Evolutionary conservation across 2,888 invertebrate species (phyloP), one percentile per base, ranked within the genome.

Genomic region (Pogonocherus hispidulus): DNA sequence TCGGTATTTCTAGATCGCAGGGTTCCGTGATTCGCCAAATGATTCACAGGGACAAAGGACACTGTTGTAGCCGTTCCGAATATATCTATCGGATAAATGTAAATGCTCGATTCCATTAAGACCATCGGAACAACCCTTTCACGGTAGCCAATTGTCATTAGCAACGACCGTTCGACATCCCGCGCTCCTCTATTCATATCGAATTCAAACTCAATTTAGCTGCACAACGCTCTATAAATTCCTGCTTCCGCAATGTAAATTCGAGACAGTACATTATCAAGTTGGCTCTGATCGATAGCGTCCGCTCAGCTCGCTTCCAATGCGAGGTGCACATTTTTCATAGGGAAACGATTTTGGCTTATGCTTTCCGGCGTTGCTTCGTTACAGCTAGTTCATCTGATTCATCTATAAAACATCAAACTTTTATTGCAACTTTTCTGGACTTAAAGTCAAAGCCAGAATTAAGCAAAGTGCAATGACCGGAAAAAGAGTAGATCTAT

Each of bases 91-190:
- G 78, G 75, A 79, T 79, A 79, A 79, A 81, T 81, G 80, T 78
- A 79, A 81, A 81, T 80, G 81, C 79, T 76, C 77, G 81, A 79
- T 81, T 81, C 81, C 79, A 82, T 83, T 83, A 82, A 80, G 75
- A 79, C 67, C 70, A 65, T 57, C 66, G 27, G 65, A 75, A 76
- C 80, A 82, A 81, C 82, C 82, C 82, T 82, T 82, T 80, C 79
- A 80, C 79, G 79, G 76, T 80, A 80, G 82, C 83, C 82, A 83
- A 83, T 83, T 82, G 81, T 83, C 82, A 83, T 83, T 83, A 83
- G 81, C 72, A 76, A 73, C 71, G 78, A 80, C 78, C 76, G 79
- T 82, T 82, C 81, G 79, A 76, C 65, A 75, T 79, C 79, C 73
- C 76, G 76, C 74, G 77, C 77, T 74, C 76, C 75, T 76, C 81